phyloP scores from a whole-genome alignment of 2,888 invertebrate species.

The Drosophila longiperda region DNA sequence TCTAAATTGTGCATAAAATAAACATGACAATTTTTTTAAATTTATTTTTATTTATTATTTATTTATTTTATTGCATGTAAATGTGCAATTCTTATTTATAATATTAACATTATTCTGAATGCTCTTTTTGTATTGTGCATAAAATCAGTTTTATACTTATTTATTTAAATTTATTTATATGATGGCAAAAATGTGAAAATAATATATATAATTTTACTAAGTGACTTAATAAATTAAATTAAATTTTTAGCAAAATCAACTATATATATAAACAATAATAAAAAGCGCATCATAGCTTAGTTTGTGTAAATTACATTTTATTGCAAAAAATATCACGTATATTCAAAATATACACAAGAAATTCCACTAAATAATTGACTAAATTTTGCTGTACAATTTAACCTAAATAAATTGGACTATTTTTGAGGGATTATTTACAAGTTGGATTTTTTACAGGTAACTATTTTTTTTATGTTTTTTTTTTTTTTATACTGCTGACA shows the following conservation, averaged over 20 bases:
- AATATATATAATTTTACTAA: background rate
- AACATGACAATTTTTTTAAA: too few relatives aligned
- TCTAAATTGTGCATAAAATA: background rate
- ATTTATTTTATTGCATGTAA: background rate
- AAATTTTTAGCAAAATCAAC: background rate
- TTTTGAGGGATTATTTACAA: constrained; percentile 11
- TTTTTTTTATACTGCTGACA: constrained; percentile 55
- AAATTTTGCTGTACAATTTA: constrained; percentile 48
- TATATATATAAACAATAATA: too few relatives aligned
- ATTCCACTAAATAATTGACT: constrained; percentile 39
- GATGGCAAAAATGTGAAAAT: too few relatives aligned
- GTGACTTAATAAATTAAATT: background rate
- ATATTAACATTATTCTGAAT: too few relatives aligned
- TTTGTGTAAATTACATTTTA: constrained; percentile 58
- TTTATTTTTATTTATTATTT: background rate
- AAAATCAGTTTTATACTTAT: too few relatives aligned
- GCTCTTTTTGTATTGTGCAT: too few relatives aligned
- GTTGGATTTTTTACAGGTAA: constrained; percentile 43
- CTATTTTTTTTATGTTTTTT: constrained; percentile 8
- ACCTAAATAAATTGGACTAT: constrained; percentile 40
- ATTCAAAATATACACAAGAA: constrained; percentile 57
- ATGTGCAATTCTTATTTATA: too few relatives aligned
- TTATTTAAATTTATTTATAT: too few relatives aligned
- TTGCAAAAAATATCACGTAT: constrained; percentile 66
- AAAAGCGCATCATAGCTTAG: background rate